Evolutionary conservation across 2,888 invertebrate genomes (phyloP).

Genomic region (Spialia ferax): DNA sequence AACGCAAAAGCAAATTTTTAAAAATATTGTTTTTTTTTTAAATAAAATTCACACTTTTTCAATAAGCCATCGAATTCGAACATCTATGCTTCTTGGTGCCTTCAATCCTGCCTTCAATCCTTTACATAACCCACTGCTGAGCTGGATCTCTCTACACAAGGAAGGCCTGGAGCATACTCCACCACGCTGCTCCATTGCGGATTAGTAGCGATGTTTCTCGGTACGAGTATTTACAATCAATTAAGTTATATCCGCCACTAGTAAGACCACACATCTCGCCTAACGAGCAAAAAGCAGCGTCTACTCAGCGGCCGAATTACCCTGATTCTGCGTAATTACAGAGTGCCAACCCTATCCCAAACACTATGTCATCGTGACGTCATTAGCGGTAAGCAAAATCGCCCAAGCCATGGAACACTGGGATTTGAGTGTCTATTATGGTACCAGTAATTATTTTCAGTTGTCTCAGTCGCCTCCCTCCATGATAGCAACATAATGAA

Average conservation of each 20-base stretch:
- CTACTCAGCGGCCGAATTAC: constrained; percentile 75
- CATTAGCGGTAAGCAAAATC: constrained; percentile 80
- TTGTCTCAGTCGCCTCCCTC: constrained; percentile 13
- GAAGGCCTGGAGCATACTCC: too few relatives aligned
- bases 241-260: constrained; percentile 13
- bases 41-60: too few relatives aligned
- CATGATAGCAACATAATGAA: background rate
- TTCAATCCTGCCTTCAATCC: too few relatives aligned
- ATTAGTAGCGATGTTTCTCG: too few relatives aligned
- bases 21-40: too few relatives aligned
- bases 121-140: too few relatives aligned
- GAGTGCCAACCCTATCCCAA: constrained; percentile 68
- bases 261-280: constrained; percentile 40
- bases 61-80: too few relatives aligned
- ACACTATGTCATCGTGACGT: constrained; percentile 82
- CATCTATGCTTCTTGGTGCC: too few relatives aligned
- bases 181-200: too few relatives aligned
- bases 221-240: background rate
- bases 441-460: constrained; percentile 30
- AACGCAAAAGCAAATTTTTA: too few relatives aligned
- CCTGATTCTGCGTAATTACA: constrained; percentile 82
- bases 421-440: constrained; percentile 34
- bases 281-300: constrained; percentile 80
- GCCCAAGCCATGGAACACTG: constrained; percentile 56
- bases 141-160: too few relatives aligned